phyloP scores from a whole-genome alignment of 2,797 vertebrate genomes.

The Sebastes iracundus region DNA sequence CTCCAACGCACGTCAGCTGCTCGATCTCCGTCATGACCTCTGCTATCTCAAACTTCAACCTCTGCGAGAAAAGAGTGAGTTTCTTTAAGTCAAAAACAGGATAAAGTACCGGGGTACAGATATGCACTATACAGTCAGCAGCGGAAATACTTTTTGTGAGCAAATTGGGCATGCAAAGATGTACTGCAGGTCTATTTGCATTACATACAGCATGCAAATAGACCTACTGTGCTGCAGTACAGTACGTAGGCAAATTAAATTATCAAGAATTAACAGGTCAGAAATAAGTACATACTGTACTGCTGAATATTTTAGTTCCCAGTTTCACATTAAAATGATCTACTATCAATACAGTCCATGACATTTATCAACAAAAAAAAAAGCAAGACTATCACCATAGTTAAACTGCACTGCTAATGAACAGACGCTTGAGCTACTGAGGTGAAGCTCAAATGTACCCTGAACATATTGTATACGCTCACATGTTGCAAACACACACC shows the following conservation, averaged over 20 bases:
- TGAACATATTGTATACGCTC: neutral
- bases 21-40: constrained; percentile 99
- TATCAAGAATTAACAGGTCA: neutral
- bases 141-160: neutral
- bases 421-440: neutral
- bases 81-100: neutral
- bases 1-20: constrained; percentile 93
- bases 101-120: neutral
- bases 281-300: neutral
- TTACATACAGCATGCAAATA: constrained; percentile 52
- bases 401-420: neutral
- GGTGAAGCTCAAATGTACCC: neutral
- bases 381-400: neutral
- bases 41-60: constrained; percentile 96
- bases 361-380: neutral
- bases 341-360: neutral
- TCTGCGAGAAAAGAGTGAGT: constrained; percentile 78
- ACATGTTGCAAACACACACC: constrained; percentile 77
- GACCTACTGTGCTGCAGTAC: neutral
- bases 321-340: neutral
- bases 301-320: neutral
- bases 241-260: neutral
- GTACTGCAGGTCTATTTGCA: constrained; percentile 40
- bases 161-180: neutral
- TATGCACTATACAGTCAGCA: neutral